Conservation (phyloP, 1,140 invertebrate species). For the Ectropis grisescens region DNA sequence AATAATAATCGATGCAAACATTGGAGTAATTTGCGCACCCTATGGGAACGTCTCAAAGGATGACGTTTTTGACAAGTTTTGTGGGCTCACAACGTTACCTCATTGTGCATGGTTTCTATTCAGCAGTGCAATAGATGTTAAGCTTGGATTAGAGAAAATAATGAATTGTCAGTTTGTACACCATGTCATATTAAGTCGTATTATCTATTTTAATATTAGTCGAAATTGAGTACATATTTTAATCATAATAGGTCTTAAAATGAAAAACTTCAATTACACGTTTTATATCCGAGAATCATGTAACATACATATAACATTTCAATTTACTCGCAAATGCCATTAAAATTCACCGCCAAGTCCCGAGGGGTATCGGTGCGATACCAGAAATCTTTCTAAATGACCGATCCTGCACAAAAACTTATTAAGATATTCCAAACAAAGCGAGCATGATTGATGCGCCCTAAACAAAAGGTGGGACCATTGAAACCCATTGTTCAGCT, state of each 20-base stretch:
- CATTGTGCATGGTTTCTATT: slow-evolving; percentile 37
- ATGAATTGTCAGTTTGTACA: slow-evolving; percentile 5
- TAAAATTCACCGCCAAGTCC: slow-evolving; percentile 35
- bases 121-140: too few relatives aligned
- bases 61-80: slow-evolving; percentile 54
- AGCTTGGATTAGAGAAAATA: slow-evolving; percentile 21
- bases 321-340: too few relatives aligned
- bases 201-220: too few relatives aligned
- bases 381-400: slow-evolving; percentile 61
- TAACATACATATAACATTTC: too few relatives aligned
- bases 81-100: slow-evolving; percentile 18
- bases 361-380: slow-evolving; percentile 15
- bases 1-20: slow-evolving; percentile 53
- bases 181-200: slow-evolving; percentile 1
- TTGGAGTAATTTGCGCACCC: slow-evolving; percentile 44
- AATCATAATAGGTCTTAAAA: too few relatives aligned
- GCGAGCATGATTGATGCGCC: slow-evolving; percentile 49
- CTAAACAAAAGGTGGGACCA: slow-evolving; percentile 42
- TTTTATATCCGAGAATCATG: too few relatives aligned
- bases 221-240: too few relatives aligned
- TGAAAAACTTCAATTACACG: too few relatives aligned
- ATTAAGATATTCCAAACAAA: slow-evolving; percentile 64
- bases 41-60: slow-evolving; percentile 39
- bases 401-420: slow-evolving; percentile 55
- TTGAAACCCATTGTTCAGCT: slow-evolving; percentile 28